A percentile compares a stretch with the other conserved stretches of the same genome.
These are phyloP conservation scores for Zaprionus inermis DNA, from an alignment of 1,140 invertebrate species.

Conservation along the genomic window DNA sequence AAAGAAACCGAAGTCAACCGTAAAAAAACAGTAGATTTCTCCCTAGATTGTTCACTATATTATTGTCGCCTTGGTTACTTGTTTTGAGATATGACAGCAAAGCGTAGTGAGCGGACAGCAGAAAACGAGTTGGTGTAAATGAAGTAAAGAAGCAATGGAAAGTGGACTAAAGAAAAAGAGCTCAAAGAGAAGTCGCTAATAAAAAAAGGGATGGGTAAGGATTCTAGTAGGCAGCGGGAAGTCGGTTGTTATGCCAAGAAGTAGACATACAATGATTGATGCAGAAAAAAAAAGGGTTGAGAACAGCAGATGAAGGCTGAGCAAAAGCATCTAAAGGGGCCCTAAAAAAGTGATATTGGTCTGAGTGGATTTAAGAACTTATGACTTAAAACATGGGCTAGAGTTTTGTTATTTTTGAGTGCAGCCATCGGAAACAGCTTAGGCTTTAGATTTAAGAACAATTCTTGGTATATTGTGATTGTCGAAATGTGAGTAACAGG, in stretches of 20 bases:
- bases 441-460: too few species aligned
- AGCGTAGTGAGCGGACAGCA: neutral
- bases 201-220: neutral
- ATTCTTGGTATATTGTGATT: too few species aligned
- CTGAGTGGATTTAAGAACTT: neutral
- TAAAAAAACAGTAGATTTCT: neutral
- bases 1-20: neutral
- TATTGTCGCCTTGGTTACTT: constrained; percentile 13
- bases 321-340: too few species aligned
- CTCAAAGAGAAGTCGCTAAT: constrained; percentile 7
- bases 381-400: neutral
- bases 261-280: constrained; percentile 12
- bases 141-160: neutral
- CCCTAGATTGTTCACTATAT: neutral
- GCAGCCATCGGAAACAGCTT: neutral
- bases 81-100: constrained; percentile 16
- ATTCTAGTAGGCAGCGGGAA: too few species aligned
- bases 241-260: neutral
- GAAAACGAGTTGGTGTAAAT: neutral
- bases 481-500: too few species aligned
- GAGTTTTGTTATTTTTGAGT: neutral
- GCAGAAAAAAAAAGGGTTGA: neutral
- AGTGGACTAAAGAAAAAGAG: neutral
- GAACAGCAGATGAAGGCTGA: neutral
- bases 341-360: neutral